phyloP scores from a whole-genome alignment of 2,797 vertebrate genomes.

The Cryptoprocta ferox region DNA sequence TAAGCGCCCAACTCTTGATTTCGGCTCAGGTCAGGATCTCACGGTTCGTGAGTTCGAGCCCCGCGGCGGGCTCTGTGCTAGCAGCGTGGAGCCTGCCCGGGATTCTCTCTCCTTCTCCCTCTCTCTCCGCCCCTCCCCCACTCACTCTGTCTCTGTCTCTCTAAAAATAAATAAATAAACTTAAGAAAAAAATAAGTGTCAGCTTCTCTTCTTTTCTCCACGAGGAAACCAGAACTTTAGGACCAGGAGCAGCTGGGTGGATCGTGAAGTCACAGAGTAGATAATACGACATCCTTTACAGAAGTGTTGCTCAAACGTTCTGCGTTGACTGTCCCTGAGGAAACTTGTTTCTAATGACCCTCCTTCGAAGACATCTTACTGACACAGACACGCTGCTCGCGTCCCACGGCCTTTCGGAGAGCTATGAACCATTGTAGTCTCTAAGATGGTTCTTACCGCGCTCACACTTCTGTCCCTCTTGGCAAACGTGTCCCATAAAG shows the following conservation, averaged over 20 bases:
- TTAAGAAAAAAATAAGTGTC: background rate
- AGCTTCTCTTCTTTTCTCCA: background rate
- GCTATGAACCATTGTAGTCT: background rate
- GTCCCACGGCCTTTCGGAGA: background rate
- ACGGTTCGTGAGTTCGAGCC: no score
- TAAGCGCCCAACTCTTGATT: no score
- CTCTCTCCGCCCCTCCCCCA: no score
- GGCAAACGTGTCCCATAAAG: background rate
- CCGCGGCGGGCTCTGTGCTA: no score
- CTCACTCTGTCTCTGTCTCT: no score
- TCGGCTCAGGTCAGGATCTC: no score
- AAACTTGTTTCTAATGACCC: background rate
- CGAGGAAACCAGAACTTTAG: background rate
- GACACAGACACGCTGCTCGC: accelerated
- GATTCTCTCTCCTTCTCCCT: no score
- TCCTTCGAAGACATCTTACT: background rate
- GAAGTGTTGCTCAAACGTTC: background rate
- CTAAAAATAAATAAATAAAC: no score
- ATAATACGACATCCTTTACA: accelerated
- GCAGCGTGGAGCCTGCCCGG: no score
- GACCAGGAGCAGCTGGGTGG: background rate
- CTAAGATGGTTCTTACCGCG: no score
- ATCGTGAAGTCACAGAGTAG: background rate
- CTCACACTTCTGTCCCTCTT: background rate
- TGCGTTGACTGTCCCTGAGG: background rate